Evolutionary conservation across 2,888 invertebrate species (phyloP), one percentile per base, ranked within the genome.

Genomic region (Entomobrya proxima): DNA sequence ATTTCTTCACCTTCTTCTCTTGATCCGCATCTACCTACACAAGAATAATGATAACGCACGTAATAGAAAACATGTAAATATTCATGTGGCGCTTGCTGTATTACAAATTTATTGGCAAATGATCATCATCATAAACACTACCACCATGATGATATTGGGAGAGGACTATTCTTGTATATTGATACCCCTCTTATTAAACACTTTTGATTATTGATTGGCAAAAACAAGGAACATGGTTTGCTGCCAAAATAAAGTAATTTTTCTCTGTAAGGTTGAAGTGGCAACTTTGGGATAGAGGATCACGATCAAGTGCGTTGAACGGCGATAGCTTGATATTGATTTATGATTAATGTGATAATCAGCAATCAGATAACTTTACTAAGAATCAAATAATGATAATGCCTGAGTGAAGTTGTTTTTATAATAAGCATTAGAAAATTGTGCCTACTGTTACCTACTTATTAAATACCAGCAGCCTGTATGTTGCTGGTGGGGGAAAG

Each of bases 211-310:
- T 75, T 76, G 76, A 76, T 61, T 77, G 61, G 77, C 61, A 40
- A 47, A 44, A 72, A 61, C 44, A 61, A 61, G 77, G 58, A 64
- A 61, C 77, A 77, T 44, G 47, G 77, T 77, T 61, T 61, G 77
- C 50, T 77, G 77, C 77, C 77, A 77, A 77, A 72, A 77, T 76
- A 76, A 76, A 76, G 76, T 58, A 58, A 76, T 76, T 76, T 76
- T 76, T 76, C 76, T 76, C n/a, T 50, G 24, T 67, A 9, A 37
- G 24, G 37, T 21, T 40, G 58, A n/a, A 18, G 7, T 37, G 35
- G 35, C 5, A 9, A 6, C 37, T 64, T 13, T 18, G 5, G 47
- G 64, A 11, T 47, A 50, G 47, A 47, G 72, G 47, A 47, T 47
- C 47, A 47, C 50, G 47, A 47, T 27, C 72, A 47, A 67, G 40